A percentile compares a stretch with the other conserved stretches of the same genome.
phyloP scores from a whole-genome alignment of 2,888 invertebrate species.

The Cataglyphis cursor region DNA sequence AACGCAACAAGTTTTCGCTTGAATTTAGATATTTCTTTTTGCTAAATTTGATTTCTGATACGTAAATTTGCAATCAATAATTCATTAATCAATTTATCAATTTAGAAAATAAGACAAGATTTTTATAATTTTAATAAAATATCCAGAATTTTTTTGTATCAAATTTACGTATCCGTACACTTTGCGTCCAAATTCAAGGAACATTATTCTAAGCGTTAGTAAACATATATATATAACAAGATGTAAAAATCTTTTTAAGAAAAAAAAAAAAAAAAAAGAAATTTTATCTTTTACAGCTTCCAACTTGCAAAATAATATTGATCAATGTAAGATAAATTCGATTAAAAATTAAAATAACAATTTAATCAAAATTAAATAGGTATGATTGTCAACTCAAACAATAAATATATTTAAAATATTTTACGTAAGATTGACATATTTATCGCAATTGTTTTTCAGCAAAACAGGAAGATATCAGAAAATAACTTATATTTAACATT shows the following conservation, averaged over 20 bases:
- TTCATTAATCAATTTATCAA: not conserved
- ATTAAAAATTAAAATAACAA: not conserved
- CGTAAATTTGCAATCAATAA: slow-evolving; percentile 32
- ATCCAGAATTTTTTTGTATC: not conserved
- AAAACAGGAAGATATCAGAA: not conserved
- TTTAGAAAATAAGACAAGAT: slow-evolving; percentile 12
- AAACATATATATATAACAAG: slow-evolving; percentile 16
- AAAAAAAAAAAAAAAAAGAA: not conserved
- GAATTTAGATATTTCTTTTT: slow-evolving; percentile 61
- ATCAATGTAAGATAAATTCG: not conserved
- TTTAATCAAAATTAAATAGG: not conserved
- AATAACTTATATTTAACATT: not conserved
- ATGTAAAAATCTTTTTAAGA: slow-evolving; percentile 11
- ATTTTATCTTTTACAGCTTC: slow-evolving; percentile 17
- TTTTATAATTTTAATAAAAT: not conserved
- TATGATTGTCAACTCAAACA: not conserved
- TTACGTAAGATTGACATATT: not conserved
- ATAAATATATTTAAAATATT: slow-evolving; percentile 1
- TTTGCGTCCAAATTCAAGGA: slow-evolving; percentile 65
- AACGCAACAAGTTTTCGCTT: slow-evolving; percentile 52
- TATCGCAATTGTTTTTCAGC: not conserved
- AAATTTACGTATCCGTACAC: slow-evolving; percentile 44
- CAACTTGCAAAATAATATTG: slow-evolving; percentile 23
- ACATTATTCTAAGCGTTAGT: slow-evolving; percentile 26
- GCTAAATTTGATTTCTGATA: slow-evolving; percentile 31